phyloP scores from a whole-genome alignment of 2,888 invertebrate species.

The Hirtodrosophila alboralis region DNA sequence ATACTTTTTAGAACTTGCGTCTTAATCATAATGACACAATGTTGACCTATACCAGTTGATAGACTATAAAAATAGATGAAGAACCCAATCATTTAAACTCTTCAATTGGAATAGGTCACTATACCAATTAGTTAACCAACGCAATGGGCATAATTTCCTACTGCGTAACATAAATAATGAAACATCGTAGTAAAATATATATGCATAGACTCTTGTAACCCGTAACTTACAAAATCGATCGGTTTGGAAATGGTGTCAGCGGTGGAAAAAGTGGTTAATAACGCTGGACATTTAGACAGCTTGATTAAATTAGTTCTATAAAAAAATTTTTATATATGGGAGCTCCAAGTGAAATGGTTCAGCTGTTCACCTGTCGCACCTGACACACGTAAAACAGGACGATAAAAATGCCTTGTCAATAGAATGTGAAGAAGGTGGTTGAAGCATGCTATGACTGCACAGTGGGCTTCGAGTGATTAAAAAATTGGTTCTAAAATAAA shows the following conservation, averaged over 20 bases:
- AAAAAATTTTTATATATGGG: constrained; percentile 19
- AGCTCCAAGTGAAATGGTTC: constrained; percentile 54
- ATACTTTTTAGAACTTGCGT: too few species aligned
- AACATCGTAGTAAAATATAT: constrained; percentile 4
- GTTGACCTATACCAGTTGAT: constrained; percentile 27
- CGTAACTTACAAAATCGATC: constrained; percentile 56
- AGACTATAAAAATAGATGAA: not conserved
- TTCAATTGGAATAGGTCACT: constrained; percentile 68
- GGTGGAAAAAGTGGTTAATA: constrained; percentile 41
- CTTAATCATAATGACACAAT: constrained; percentile 7
- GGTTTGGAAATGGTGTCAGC: constrained; percentile 61
- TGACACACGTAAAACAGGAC: constrained; percentile 42
- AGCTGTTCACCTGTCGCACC: constrained; percentile 51
- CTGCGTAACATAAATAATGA: constrained; percentile 29
- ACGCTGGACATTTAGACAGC: constrained; percentile 28
- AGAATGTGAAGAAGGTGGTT: constrained; percentile 2
- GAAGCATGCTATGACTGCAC: constrained; percentile 22
- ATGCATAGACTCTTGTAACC: not conserved
- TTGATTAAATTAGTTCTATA: constrained; percentile 44
- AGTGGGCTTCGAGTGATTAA: constrained; percentile 13
- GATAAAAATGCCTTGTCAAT: constrained; percentile 29
- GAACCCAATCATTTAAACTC: constrained; percentile 52
- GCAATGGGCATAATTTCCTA: constrained; percentile 49
- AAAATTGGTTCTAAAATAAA: not conserved
- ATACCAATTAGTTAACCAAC: constrained; percentile 58